A percentile compares a stretch with the other conserved stretches of the same genome.
Conservation (phyloP, 1,140 invertebrate genomes). For the Trinorchestia longiramus region DNA sequence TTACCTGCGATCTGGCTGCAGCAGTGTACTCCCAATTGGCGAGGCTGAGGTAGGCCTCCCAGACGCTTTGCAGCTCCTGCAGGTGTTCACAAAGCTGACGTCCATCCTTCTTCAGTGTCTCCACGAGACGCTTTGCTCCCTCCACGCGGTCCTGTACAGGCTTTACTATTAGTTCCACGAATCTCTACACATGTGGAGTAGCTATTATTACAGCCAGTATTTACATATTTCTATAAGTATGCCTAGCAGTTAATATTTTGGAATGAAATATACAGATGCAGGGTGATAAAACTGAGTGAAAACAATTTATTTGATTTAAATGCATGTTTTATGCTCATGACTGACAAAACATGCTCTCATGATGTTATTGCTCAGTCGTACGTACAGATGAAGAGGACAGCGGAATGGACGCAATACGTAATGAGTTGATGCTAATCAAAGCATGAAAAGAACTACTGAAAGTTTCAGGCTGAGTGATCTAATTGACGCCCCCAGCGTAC, state of each 20-base stretch:
- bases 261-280: too few species aligned
- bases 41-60: conserved; percentile 27
- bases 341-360: too few species aligned
- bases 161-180: not conserved
- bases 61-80: conserved; percentile 31
- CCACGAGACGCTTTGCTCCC: not conserved
- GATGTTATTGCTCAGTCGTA: too few species aligned
- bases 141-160: not conserved
- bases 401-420: too few species aligned
- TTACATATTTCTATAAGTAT: not conserved
- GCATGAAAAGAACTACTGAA: too few species aligned
- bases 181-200: not conserved
- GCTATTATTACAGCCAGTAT: not conserved
- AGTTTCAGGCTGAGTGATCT: too few species aligned
- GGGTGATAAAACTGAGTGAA: too few species aligned
- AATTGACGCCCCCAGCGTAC: too few species aligned
- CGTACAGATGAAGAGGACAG: too few species aligned
- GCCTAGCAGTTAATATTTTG: not conserved
- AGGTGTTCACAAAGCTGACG: not conserved
- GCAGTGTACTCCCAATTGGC: conserved; percentile 40
- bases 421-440: too few species aligned
- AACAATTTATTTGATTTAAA: too few species aligned
- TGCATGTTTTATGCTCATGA: too few species aligned
- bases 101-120: not conserved
- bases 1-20: conserved; percentile 53